These are phyloP conservation scores for Pantherophis vulpinus DNA, from an alignment of 2,797 vertebrate species.

Conservation along the genomic window DNA sequence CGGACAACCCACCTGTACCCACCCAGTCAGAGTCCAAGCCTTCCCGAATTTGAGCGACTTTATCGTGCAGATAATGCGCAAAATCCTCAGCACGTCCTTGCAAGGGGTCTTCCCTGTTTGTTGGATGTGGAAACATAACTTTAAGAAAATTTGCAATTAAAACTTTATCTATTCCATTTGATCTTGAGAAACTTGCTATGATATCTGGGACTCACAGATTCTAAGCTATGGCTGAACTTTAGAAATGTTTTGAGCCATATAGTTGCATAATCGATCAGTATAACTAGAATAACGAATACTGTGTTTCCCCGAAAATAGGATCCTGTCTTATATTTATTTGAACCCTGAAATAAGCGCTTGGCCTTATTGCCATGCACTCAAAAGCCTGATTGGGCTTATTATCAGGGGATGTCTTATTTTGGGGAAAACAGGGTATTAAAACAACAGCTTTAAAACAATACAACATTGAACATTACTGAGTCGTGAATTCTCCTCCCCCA, in stretches of 20 bases:
- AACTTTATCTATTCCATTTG: constrained; percentile 13
- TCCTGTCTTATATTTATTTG: no score
- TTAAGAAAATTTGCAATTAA: neutral
- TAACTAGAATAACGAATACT: neutral
- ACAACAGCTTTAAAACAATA: neutral
- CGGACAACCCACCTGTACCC: no score
- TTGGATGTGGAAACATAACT: constrained; percentile 22
- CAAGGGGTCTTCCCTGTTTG: constrained; percentile 2
- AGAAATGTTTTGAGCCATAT: neutral
- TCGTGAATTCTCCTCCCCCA: neutral
- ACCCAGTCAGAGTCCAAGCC: no score
- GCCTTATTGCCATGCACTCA: no score
- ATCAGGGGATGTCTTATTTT: no score
- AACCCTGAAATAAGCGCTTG: no score
- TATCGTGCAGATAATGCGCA: no score
- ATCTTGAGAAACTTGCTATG: neutral
- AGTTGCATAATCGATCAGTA: neutral
- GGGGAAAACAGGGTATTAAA: neutral
- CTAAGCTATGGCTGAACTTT: neutral
- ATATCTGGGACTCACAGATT: constrained; percentile 1
- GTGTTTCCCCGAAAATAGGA: no score
- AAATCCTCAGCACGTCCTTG: no score
- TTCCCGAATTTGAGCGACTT: no score
- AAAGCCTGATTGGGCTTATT: no score
- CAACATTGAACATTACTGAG: neutral